phyloP scores from a whole-genome alignment of 2,113 vertebrate species.

The Lophochroa leadbeateri region DNA sequence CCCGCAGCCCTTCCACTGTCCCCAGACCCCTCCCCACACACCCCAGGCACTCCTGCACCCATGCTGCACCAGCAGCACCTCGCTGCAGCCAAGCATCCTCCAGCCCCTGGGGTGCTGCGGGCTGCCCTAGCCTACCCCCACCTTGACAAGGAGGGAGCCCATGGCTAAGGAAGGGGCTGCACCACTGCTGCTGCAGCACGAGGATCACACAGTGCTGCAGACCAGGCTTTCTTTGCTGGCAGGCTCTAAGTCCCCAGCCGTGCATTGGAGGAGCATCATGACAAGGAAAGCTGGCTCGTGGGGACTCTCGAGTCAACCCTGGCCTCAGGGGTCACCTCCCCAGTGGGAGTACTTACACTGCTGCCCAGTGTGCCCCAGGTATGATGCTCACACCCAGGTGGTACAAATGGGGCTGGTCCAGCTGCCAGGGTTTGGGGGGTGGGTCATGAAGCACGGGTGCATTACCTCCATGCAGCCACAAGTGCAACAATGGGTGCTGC shows the following conservation, averaged over 20 bases:
- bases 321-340: neutral
- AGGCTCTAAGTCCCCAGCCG: neutral
- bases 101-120: neutral
- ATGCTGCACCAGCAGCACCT: neutral
- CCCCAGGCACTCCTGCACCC: neutral
- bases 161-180: neutral
- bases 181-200: neutral
- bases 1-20: constrained; percentile 12
- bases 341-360: neutral
- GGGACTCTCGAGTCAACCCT: neutral
- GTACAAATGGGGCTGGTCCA: neutral
- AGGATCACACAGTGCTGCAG: neutral
- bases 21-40: neutral
- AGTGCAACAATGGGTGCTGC: neutral
- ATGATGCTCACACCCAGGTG: fast-evolving
- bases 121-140: neutral
- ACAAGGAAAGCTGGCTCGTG: neutral
- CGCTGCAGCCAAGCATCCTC: neutral
- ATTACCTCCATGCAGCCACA: neutral
- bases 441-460: neutral
- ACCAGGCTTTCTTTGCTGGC: neutral
- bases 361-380: fast-evolving
- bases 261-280: neutral
- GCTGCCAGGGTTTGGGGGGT: neutral
- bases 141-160: neutral